phyloP scores from a whole-genome alignment of 2,797 vertebrate genomes.

The Calcarius lapponicus region DNA sequence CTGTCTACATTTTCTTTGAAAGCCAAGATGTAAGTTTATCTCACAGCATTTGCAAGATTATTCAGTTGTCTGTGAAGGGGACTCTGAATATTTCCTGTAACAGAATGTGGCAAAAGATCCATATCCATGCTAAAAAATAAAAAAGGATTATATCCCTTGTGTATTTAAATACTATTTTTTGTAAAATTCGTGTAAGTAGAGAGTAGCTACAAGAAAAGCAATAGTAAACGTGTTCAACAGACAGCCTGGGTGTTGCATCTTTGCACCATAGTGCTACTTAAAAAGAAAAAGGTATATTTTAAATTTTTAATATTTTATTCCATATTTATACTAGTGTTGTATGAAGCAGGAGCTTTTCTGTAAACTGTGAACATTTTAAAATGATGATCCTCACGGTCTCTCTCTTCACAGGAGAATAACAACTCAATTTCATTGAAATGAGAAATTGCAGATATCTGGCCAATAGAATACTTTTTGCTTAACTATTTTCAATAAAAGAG shows the following conservation, averaged over 20 bases:
- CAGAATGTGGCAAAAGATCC: conserved; percentile 15
- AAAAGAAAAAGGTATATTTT: not conserved
- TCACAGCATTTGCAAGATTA: conserved; percentile 56
- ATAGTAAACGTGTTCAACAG: not conserved
- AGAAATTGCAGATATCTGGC: not conserved
- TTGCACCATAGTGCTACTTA: not conserved
- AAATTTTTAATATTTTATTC: not conserved
- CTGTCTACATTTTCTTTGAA: conserved; percentile 55
- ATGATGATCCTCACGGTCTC: not conserved
- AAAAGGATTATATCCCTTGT: not conserved
- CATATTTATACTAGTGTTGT: not conserved
- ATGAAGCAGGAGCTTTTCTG: not conserved
- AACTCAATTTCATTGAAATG: not conserved
- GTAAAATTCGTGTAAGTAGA: not conserved
- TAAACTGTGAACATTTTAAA: not conserved
- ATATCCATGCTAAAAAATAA: not conserved
- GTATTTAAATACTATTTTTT: not conserved
- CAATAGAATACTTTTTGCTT: not conserved
- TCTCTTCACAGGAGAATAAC: not conserved
- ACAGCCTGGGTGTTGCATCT: not conserved
- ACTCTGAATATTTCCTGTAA: not conserved
- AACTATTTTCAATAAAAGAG: not conserved
- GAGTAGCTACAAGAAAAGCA: not conserved
- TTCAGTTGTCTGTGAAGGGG: conserved; percentile 26
- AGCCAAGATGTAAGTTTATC: conserved; percentile 35